Percentiles rank a stretch among this genome's conserved stretches.
Conservation (phyloP, 2,797 vertebrate genomes). For the Hippoglossus hippoglossus region DNA sequence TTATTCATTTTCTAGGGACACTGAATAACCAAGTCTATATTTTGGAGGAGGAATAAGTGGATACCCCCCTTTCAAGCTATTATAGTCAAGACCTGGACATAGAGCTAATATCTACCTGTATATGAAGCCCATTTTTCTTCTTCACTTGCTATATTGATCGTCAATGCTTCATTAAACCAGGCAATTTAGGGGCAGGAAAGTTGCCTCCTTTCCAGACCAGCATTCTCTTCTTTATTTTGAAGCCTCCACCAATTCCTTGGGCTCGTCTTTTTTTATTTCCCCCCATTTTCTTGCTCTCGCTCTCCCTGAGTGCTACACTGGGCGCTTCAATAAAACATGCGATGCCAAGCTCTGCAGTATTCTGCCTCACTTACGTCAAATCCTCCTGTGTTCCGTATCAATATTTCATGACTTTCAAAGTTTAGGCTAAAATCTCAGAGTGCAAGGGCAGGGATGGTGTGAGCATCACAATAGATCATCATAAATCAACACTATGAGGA, state of each 20-base stretch:
- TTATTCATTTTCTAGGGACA: conserved; percentile 47
- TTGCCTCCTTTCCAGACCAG: conserved; percentile 22
- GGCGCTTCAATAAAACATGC: conserved; percentile 85
- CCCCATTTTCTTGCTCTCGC: conserved; percentile 55
- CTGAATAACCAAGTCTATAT: conserved; percentile 45
- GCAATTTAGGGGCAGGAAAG: conserved; percentile 60
- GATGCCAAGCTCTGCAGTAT: conserved; percentile 73
- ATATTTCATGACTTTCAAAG: conserved; percentile 80
- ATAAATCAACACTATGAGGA: conserved; percentile 28
- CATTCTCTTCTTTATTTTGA: conserved; percentile 36
- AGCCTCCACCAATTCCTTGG: conserved; percentile 42
- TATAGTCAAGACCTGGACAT: conserved; percentile 38
- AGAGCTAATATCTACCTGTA: conserved; percentile 50
- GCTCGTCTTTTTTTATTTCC: conserved; percentile 21
- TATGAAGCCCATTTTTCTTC: conserved; percentile 64
- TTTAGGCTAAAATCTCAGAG: conserved; percentile 73
- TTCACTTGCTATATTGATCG: conserved; percentile 57
- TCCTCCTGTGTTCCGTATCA: conserved; percentile 75
- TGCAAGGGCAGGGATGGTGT: conserved; percentile 27
- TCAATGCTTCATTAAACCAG: conserved; percentile 66
- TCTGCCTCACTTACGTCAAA: conserved; percentile 77
- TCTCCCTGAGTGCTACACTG: conserved; percentile 72
- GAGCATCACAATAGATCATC: conserved; percentile 55
- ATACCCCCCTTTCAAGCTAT: conserved; percentile 22
- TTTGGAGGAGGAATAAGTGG: conserved; percentile 23